Conservation (phyloP, 2,888 invertebrate species). For the Papilio elwesi region DNA sequence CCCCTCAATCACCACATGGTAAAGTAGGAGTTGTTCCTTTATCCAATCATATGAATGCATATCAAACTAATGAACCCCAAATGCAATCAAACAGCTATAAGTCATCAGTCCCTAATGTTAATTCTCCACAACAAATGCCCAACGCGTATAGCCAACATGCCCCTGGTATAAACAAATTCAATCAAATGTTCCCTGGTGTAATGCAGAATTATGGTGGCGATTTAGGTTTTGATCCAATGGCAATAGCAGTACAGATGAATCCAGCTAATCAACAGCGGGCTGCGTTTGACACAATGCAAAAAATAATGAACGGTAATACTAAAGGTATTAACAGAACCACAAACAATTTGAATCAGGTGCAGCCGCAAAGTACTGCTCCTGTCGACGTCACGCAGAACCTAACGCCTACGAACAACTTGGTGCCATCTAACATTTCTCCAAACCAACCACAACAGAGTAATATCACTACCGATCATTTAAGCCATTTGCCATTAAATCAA, state of each 20-base stretch:
- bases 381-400: constrained; percentile 43
- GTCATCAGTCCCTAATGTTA: constrained; percentile 35
- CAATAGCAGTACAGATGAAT: constrained; percentile 79
- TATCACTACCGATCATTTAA: constrained; percentile 29
- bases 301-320: constrained; percentile 58
- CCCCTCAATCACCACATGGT: constrained; percentile 55
- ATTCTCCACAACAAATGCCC: constrained; percentile 35
- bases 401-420: constrained; percentile 35
- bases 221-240: constrained; percentile 77
- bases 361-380: background rate
- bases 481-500: constrained; percentile 30
- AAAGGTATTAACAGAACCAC: constrained; percentile 40
- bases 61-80: constrained; percentile 36
- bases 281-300: constrained; percentile 65
- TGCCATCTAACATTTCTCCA: constrained; percentile 29
- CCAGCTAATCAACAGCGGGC: constrained; percentile 69
- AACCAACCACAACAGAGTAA: constrained; percentile 31
- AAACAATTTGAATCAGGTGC: constrained; percentile 40
- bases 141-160: constrained; percentile 60
- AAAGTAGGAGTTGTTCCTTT: constrained; percentile 50
- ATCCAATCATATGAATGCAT: constrained; percentile 29
- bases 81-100: background rate
- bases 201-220: constrained; percentile 62
- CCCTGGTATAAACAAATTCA: constrained; percentile 68
- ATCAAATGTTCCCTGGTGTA: constrained; percentile 76